Base-by-base conservation (phyloP, 64 coral and sea anemone species). In the Dendronephthya gigantea region DNA sequence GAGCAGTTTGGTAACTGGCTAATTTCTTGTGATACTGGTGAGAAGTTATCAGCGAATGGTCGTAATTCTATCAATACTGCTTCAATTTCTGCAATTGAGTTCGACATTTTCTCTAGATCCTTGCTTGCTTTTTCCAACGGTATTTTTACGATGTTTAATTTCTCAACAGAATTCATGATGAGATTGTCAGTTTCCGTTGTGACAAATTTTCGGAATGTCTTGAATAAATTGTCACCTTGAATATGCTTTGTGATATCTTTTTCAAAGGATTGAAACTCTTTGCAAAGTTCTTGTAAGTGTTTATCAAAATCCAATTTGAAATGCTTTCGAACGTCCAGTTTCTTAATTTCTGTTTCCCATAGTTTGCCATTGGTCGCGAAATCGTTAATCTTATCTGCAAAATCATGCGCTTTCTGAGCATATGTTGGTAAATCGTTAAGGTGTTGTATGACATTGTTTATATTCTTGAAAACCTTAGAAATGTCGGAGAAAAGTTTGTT, bases 271-370 rank as follows among this genome's bases (percentile, higher is more conserved):
- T 87, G 87, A 40, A 97, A 97, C 41, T 93, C 86, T 56, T 49
- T 84, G 51, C 94, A 97, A 83, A 97, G 33, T n/a, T 86, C 37
- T 35, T 45, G 74, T 55, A 97, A 25, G 19, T 88, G 83, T 7
- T 45, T 51, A 34, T 93, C 91, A 90, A 89, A 97, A 50, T 97
- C 87, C 23, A 91, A 66, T 16, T 82, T 86, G 40, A 97, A 97
- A 13, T 86, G 81, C 68, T 89, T 83, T 25, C 91, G 69, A 32
- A 97, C 81, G 7, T 91, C 83, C 27, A 92, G 89, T 31, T 89
- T 88, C 32, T 58, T 31, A 68, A 97, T 85, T 72, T 97, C 85
- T 39, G 50, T 38, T 55, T 90, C 86, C 39, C 90, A 93, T 49
- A 66, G 82, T 82, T 92, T 87, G 28, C 89, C 92, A 36, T 85